These are phyloP conservation scores for Hydrophis major DNA, from an alignment of 2,797 vertebrate genomes.

Conservation along the genomic window DNA sequence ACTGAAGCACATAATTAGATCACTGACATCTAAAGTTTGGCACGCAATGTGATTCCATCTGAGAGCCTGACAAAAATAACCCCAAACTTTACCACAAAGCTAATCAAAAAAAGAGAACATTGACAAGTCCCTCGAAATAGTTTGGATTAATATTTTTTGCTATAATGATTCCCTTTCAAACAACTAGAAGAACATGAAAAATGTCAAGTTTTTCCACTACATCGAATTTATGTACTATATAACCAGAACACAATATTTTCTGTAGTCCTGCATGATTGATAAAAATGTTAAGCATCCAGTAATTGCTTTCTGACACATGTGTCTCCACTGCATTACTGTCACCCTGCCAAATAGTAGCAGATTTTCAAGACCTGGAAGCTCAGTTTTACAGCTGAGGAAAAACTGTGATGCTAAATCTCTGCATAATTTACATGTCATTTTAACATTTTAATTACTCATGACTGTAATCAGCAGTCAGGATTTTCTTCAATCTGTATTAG, in stretches of 20 bases:
- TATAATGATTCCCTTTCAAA: background rate
- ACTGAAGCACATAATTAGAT: background rate
- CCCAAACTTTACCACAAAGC: background rate
- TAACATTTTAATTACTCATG: background rate
- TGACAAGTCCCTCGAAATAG: background rate
- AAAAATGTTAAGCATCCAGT: background rate
- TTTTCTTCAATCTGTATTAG: background rate
- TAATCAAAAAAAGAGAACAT: background rate
- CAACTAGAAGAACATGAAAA: background rate
- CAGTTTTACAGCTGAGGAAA: slow-evolving; percentile 16
- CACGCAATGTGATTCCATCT: background rate
- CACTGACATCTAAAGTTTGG: background rate
- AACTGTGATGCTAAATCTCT: background rate
- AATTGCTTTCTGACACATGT: background rate
- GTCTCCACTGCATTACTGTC: background rate
- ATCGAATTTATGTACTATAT: background rate
- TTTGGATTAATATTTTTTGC: background rate
- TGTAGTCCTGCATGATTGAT: background rate
- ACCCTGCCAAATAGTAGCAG: background rate
- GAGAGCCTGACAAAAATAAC: background rate
- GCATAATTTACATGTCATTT: slow-evolving; percentile 12
- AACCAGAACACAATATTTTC: background rate
- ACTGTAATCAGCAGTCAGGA: background rate
- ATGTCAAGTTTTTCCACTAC: background rate
- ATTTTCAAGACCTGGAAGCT: slow-evolving; percentile 5